A percentile compares a stretch with the other conserved stretches of the same genome.
Conservation (phyloP, 2,888 invertebrate genomes). For the Apamea anceps region DNA sequence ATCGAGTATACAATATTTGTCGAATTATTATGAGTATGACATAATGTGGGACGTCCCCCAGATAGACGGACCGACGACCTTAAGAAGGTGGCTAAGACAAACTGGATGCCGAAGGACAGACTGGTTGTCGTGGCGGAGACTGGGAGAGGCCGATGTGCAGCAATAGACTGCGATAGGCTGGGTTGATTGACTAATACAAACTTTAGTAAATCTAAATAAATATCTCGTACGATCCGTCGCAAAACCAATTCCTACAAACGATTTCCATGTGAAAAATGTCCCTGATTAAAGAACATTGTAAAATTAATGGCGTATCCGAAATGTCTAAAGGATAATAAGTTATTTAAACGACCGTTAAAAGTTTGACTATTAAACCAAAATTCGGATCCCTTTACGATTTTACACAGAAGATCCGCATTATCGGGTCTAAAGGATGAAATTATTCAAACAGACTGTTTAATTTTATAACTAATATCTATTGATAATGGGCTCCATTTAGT, state of each 20-base stretch:
- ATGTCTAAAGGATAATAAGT: conserved; percentile 58
- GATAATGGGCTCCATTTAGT: background rate
- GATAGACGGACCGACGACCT: background rate
- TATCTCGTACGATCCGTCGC: background rate
- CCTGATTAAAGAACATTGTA: conserved; percentile 24
- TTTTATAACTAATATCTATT: conserved; percentile 8
- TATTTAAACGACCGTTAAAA: conserved; percentile 64
- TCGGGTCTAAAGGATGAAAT: conserved; percentile 44
- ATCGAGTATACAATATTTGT: background rate
- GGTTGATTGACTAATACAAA: background rate
- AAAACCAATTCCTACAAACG: background rate
- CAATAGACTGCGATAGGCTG: background rate
- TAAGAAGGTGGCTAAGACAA: background rate
- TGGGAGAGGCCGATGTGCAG: background rate
- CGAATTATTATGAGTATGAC: background rate
- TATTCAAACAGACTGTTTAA: conserved; percentile 27
- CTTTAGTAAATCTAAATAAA: background rate
- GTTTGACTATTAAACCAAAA: conserved; percentile 66
- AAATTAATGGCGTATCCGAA: conserved; percentile 52
- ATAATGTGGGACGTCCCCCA: background rate
- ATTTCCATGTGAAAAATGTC: conserved; percentile 36
- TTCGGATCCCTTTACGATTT: conserved; percentile 61
- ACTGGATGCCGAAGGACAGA: background rate
- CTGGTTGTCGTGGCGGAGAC: background rate
- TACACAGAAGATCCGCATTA: conserved; percentile 61